Evolutionary conservation across 2,113 vertebrate genomes (phyloP).

Genomic region (Prolemur simus): DNA sequence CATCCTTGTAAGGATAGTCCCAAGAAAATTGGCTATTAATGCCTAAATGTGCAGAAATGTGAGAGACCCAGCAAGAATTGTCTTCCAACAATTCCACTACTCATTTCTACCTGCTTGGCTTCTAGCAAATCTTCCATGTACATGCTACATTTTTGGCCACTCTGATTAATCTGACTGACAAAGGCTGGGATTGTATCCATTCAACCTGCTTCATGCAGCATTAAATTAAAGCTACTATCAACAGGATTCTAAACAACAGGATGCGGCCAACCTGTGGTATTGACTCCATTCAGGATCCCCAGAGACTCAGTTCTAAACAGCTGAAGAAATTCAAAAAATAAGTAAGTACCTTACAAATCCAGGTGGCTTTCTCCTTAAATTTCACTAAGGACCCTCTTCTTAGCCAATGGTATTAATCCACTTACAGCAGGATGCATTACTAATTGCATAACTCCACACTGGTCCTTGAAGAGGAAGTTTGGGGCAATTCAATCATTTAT

Average conservation of each 20-base stretch:
- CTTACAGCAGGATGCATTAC: neutral
- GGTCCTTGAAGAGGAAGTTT: neutral
- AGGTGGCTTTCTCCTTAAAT: neutral
- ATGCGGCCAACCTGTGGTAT: neutral
- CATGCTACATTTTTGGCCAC: neutral
- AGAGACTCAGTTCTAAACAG: neutral
- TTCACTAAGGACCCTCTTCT: neutral
- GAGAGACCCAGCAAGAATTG: neutral
- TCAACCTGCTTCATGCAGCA: neutral
- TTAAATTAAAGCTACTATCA: neutral
- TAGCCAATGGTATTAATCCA: neutral
- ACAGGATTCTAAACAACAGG: neutral
- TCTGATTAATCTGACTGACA: neutral
- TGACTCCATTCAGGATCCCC: neutral
- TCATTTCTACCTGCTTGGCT: neutral
- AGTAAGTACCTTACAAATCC: neutral
- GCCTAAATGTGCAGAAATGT: neutral
- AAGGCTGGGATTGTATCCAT: neutral
- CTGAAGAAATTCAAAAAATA: neutral
- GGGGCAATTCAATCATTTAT: neutral
- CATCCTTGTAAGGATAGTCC: neutral
- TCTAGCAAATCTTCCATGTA: neutral
- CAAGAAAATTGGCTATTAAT: neutral
- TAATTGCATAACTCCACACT: neutral
- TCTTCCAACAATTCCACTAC: neutral